These are phyloP conservation scores for Notothenia coriiceps DNA, from an alignment of 2,113 vertebrate genomes.

Conservation along the genomic window DNA sequence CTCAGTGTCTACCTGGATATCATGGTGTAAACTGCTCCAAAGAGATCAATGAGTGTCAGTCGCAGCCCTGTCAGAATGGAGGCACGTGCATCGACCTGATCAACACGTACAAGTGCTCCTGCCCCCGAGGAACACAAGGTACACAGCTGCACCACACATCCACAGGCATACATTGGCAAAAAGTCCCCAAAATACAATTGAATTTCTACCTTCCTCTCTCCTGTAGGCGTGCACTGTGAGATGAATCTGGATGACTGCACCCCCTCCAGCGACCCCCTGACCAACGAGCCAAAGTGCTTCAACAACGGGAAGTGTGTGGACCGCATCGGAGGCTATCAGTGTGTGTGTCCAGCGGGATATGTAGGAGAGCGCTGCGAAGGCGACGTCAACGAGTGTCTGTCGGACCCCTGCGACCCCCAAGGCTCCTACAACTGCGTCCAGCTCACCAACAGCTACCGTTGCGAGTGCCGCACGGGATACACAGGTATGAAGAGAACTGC, in stretches of 20 bases:
- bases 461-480: conserved; percentile 94
- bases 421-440: conserved; percentile 98
- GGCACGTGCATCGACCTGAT: conserved; percentile 97
- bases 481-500: conserved; percentile 80
- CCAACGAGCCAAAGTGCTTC: conserved; percentile 94
- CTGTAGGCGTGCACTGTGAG: conserved; percentile 94
- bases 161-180: neutral
- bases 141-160: neutral
- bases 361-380: conserved; percentile 98
- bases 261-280: conserved; percentile 87
- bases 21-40: conserved; percentile 96
- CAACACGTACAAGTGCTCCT: conserved; percentile 99
- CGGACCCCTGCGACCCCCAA: conserved; percentile 92
- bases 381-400: conserved; percentile 97
- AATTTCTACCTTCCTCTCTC: neutral
- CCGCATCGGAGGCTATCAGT: conserved; percentile 94
- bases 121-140: conserved; percentile 98
- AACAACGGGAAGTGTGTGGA: conserved; percentile 94
- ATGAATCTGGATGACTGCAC: conserved; percentile 96
- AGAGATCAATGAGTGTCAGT: conserved; percentile 97
- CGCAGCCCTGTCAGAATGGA: conserved; percentile 95
- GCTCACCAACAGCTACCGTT: conserved; percentile 94
- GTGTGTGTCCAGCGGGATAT: conserved; percentile 91
- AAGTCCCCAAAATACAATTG: neutral
- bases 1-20: conserved; percentile 87